Base-by-base conservation (phyloP, 2,888 invertebrate genomes). In the Calliphora vomitoria region DNA sequence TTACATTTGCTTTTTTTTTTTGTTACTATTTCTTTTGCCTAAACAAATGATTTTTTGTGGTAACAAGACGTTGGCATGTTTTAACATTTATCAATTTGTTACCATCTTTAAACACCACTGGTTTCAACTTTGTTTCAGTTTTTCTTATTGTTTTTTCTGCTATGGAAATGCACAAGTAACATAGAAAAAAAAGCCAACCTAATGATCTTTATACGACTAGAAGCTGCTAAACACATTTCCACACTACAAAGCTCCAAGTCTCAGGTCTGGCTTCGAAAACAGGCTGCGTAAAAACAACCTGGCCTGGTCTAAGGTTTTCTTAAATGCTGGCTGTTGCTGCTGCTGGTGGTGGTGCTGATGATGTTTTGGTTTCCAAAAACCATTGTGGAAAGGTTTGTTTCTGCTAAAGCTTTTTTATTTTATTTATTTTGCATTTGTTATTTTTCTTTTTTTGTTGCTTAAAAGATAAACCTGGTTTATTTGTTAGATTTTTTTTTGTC, bases 61-160 rank as follows among this genome's bases (percentile, higher is more conserved):
- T 87, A 89, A 90, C 90, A 90, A 88, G 87, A 83, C 78, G 88
- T 82, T 86, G 81, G 88, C 90, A 85, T 89, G 88, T 80, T 87
- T 85, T 88, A 83, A 86, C 88, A 87, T 89, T 90, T 90, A 91
- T 91, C 91, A 90, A 89, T 89, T 90, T 86, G 87, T 89, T 88
- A 90, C 89, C 88, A 90, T 91, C 89, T 90, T 86, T 81, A 68
- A 86, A 83, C 80, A 83, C 72, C 80, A 76, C 64, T 78, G 76
- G 76, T 71, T 76, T 69, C 53, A 41, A 71, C 71, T 53, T 50
- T 62, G 58, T 35, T 66, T 50, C 64, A 25, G n/a, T 4, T 58
- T 66, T 25, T 60, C 5, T 58, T 10, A 62, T 74, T 15, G 44
- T 44, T 13, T 44, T 44, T 44, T 44, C 10, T 44, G 11, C n/a